Evolutionary conservation across 2,888 invertebrate species (phyloP).

Genomic region (Seira ritae): DNA sequence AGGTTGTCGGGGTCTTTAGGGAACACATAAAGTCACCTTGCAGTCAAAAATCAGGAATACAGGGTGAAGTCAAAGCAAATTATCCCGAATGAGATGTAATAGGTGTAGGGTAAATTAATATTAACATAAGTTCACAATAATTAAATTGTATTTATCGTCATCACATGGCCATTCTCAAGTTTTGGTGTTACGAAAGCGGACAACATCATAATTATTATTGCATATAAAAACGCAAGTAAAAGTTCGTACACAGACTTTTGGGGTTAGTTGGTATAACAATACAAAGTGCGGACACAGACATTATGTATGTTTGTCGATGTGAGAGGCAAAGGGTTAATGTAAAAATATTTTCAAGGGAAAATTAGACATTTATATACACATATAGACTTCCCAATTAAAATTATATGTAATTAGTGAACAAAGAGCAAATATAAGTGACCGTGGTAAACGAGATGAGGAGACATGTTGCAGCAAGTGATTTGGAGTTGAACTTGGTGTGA

Average conservation of each 20-base stretch:
- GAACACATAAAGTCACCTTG: too few relatives aligned
- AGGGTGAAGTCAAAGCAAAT: too few relatives aligned
- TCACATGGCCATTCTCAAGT: conserved; percentile 33
- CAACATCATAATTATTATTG: too few relatives aligned
- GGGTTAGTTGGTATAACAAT: neutral
- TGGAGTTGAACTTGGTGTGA: conserved; percentile 71
- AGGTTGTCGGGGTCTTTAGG: too few relatives aligned
- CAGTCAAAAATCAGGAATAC: too few relatives aligned
- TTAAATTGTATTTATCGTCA: neutral
- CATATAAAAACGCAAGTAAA: too few relatives aligned
- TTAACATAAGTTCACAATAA: neutral
- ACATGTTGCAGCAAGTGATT: conserved; percentile 70
- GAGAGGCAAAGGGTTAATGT: too few relatives aligned
- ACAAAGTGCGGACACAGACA: neutral
- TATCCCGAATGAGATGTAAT: too few relatives aligned
- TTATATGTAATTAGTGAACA: conserved; percentile 21
- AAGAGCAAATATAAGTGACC: conserved; percentile 68
- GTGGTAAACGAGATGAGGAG: conserved; percentile 72
- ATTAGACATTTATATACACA: neutral
- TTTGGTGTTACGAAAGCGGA: neutral
- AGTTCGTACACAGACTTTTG: neutral
- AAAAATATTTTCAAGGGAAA: too few relatives aligned
- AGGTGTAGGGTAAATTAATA: too few relatives aligned
- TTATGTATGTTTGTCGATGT: too few relatives aligned
- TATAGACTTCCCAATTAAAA: neutral